These are phyloP conservation scores for Acanthisitta chloris DNA, from an alignment of 2,113 vertebrate genomes.

Conservation along the genomic window DNA sequence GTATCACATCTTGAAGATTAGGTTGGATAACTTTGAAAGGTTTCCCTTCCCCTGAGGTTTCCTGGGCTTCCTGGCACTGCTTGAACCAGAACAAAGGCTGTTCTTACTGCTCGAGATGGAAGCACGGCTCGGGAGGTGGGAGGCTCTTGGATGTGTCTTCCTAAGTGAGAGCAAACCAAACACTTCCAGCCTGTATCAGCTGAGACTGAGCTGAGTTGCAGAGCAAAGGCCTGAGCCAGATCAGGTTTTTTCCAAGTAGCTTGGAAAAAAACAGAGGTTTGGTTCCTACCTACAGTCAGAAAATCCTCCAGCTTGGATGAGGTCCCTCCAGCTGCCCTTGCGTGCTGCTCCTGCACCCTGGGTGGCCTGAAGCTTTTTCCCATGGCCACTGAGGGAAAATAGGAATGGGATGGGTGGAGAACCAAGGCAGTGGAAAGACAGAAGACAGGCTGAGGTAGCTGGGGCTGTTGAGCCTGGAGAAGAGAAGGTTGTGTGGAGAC, in stretches of 20 bases:
- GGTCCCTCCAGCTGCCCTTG: constrained; percentile 6
- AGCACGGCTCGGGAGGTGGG: background rate
- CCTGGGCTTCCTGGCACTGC: background rate
- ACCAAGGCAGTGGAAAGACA: background rate
- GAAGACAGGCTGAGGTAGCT: too few species aligned
- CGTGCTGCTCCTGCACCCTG: background rate
- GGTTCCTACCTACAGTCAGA: background rate
- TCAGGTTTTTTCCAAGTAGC: background rate
- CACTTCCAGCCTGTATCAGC: background rate
- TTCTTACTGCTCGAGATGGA: background rate
- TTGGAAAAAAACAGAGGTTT: background rate
- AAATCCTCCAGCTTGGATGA: background rate
- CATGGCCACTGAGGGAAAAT: background rate
- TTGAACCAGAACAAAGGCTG: background rate
- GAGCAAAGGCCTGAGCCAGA: background rate
- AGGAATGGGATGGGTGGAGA: background rate
- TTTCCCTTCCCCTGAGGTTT: background rate
- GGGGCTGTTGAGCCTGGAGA: too few species aligned
- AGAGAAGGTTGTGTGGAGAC: too few species aligned
- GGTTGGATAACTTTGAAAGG: background rate
- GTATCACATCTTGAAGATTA: background rate
- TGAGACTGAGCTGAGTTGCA: background rate
- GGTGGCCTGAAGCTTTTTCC: constrained; percentile 44
- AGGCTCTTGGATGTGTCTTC: background rate
- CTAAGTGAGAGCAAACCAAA: background rate